phyloP scores from a whole-genome alignment of 2,888 invertebrate species.

The Caenorhabditis doughertyi region DNA sequence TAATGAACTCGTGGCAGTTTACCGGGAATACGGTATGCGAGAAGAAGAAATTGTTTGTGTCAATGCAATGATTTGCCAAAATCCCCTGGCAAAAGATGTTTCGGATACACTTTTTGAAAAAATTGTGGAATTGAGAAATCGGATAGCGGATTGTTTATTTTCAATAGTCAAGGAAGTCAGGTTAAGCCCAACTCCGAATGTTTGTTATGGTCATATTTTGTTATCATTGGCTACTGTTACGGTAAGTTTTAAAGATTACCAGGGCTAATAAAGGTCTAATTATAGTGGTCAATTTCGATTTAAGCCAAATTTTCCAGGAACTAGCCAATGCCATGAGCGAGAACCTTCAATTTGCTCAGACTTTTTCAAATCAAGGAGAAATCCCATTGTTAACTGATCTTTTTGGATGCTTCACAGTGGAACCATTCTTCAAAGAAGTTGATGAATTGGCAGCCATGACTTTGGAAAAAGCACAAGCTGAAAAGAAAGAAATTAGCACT shows the following conservation, averaged over 20 bases:
- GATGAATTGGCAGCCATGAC: slow-evolving; percentile 50
- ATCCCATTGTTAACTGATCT: slow-evolving; percentile 78
- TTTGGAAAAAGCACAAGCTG: slow-evolving; percentile 28
- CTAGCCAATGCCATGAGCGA: slow-evolving; percentile 79
- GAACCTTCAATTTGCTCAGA: slow-evolving; percentile 81
- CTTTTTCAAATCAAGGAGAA: slow-evolving; percentile 76
- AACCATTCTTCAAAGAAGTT: slow-evolving; percentile 74
- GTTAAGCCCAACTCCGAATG: slow-evolving; percentile 64
- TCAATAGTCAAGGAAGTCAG: slow-evolving; percentile 77
- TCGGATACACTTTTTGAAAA: slow-evolving; percentile 73
- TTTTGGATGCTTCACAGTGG: slow-evolving; percentile 81
- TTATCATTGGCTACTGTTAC: slow-evolving; percentile 78
- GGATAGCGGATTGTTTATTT: slow-evolving; percentile 77
- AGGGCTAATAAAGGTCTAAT: too few species aligned
- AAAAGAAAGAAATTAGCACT: slow-evolving; percentile 33
- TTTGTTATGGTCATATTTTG: slow-evolving; percentile 77
- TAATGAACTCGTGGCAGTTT: slow-evolving; percentile 78
- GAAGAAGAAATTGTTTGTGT: slow-evolving; percentile 81
- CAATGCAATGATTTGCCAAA: slow-evolving; percentile 78
- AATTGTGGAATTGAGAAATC: slow-evolving; percentile 75
- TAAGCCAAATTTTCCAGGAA: slow-evolving; percentile 61
- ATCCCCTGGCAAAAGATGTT: slow-evolving; percentile 79
- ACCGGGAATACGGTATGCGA: slow-evolving; percentile 73
- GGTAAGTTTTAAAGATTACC: too few species aligned
- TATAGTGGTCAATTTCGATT: too few species aligned